phyloP scores from a whole-genome alignment of 2,888 invertebrate genomes.

The Steinernema carpocapsae region DNA sequence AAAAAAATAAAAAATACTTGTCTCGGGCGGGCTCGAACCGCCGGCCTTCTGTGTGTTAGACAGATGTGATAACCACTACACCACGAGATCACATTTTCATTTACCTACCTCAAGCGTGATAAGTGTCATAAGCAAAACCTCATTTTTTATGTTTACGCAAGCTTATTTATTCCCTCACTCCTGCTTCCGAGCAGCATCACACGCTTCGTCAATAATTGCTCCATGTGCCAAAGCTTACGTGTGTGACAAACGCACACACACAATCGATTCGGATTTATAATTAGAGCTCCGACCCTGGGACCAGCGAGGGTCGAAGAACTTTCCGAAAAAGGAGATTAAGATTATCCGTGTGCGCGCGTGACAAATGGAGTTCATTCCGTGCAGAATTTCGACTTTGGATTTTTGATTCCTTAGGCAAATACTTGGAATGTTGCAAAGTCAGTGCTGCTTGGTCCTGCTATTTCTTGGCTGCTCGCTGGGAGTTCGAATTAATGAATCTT shows the following conservation, averaged over 20 bases:
- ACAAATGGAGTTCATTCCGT: neutral
- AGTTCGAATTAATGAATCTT: constrained; percentile 40
- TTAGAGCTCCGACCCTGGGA: neutral
- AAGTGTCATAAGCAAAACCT: no score
- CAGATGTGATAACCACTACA: no score
- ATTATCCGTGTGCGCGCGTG: constrained; percentile 12
- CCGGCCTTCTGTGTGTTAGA: no score
- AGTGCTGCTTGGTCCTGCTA: neutral
- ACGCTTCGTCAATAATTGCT: constrained; percentile 32
- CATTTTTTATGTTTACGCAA: no score
- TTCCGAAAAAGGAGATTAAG: constrained; percentile 3
- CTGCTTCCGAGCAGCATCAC: neutral
- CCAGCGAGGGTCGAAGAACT: constrained; percentile 2
- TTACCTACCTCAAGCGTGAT: no score
- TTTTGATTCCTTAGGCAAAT: constrained; percentile 1
- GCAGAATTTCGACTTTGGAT: neutral
- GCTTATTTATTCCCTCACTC: no score
- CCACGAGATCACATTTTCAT: no score
- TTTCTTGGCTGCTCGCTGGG: neutral
- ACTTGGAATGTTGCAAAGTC: constrained; percentile 18
- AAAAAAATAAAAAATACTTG: no score
- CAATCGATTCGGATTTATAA: constrained; percentile 35
- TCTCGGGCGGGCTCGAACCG: no score
- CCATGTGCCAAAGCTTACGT: neutral
- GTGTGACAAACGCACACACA: neutral